Conservation (phyloP, 2,888 invertebrate species). For the Criorhina ranunculi region DNA sequence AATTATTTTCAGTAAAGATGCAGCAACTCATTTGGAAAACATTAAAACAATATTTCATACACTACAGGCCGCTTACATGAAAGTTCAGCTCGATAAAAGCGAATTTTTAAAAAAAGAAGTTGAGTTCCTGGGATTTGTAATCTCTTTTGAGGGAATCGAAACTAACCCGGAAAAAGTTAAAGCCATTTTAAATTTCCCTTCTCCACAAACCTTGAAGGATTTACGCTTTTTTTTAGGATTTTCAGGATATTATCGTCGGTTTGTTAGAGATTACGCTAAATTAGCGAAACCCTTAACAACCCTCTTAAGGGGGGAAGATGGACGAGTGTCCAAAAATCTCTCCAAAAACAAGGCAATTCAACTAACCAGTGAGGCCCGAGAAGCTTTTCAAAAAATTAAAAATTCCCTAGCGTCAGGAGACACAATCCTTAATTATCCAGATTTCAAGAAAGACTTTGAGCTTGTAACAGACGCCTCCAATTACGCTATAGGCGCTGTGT, state of each 20-base stretch:
- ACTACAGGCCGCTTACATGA: no score
- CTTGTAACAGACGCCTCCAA: background rate
- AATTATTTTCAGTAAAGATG: constrained; percentile 17
- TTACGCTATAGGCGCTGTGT: no score
- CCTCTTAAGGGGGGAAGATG: background rate
- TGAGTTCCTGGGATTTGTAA: constrained; percentile 63
- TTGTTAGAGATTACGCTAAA: constrained; percentile 62
- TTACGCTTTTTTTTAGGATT: constrained; percentile 64
- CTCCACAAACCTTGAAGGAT: constrained; percentile 65
- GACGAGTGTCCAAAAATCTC: constrained; percentile 4
- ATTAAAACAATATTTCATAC: background rate
- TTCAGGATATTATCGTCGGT: constrained; percentile 68
- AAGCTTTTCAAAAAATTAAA: constrained; percentile 8
- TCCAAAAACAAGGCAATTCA: constrained; percentile 3
- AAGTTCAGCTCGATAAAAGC: background rate
- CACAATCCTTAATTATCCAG: background rate
- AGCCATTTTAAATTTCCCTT: constrained; percentile 59
- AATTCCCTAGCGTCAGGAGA: background rate
- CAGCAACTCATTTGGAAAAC: background rate
- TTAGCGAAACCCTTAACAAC: constrained; percentile 21
- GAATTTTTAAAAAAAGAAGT: constrained; percentile 50
- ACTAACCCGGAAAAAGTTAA: constrained; percentile 63
- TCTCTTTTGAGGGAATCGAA: constrained; percentile 52
- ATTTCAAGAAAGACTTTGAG: background rate
- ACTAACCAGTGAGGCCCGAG: background rate